phyloP scores from a whole-genome alignment of 2,888 invertebrate species.

The Dryococelus australis region DNA sequence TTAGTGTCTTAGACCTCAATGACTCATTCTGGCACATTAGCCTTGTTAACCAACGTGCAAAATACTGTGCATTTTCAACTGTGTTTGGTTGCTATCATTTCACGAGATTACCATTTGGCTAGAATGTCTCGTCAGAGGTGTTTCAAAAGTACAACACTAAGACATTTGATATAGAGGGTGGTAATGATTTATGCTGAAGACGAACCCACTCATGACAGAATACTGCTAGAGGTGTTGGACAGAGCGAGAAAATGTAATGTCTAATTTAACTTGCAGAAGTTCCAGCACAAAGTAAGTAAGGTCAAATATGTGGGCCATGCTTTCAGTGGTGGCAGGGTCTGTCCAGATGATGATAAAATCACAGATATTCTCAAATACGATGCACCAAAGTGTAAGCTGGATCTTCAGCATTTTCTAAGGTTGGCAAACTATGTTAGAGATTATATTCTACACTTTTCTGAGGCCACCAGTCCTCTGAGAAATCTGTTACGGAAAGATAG shows the following conservation, averaged over 20 bases:
- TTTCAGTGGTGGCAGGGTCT: not conserved
- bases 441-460: not conserved
- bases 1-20: not conserved
- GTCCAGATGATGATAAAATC: no score
- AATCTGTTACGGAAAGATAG: not conserved
- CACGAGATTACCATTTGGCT: not conserved
- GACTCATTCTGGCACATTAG: conserved; percentile 10
- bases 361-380: not conserved
- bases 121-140: not conserved
- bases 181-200: not conserved
- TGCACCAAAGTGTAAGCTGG: not conserved
- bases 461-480: not conserved
- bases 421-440: not conserved
- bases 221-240: not conserved
- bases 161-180: not conserved
- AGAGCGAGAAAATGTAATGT: not conserved
- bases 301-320: not conserved
- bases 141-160: not conserved
- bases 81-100: not conserved
- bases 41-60: not conserved
- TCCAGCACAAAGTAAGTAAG: not conserved
- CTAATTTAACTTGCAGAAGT: no score
- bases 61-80: not conserved
- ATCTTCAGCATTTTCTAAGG: not conserved
- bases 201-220: not conserved